Evolutionary conservation across 53 echinoderm and acorn worm genomes (phyloP), one percentile per base, ranked within the genome.

Genomic region (Echinarachnius parma): DNA sequence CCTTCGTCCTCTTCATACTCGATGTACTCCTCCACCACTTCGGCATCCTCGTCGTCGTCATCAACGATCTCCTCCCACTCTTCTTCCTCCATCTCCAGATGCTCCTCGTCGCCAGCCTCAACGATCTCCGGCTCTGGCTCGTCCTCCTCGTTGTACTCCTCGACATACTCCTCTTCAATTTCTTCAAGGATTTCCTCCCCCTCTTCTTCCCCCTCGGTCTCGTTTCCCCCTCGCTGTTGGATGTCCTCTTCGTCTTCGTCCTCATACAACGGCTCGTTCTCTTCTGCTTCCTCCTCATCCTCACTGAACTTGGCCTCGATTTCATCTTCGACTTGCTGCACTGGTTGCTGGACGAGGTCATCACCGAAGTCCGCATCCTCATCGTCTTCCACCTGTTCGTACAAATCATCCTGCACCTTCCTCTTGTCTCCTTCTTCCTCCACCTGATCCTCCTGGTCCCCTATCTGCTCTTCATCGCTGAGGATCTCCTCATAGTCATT

Each of bases 81-180:
- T 18, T 34, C 68, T 48, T 83, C 84, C 33, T 47, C 69, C 61
- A 59, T 69, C 34, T 69, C 70, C 21, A 53, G 32, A 3, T 69
- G 70, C 39, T 69, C 70, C 32, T 69, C 70, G 11, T 69, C 70
- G 13, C 70, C 70, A 23, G 57, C 67, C 4, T 59, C 45, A 4
- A 56, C 61, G 35, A 64, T 75, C 24, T 82, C 83, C n/a, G 62
- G 57, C 59, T 76, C 83, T 10, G 50, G 44, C 31, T 55, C 60
- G 2, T 56, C 66, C 2, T 66, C 77, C 0, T 66, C 77, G 4
- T 46, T 59, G 24, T 32, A 31, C 21, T 45, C 57, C 0, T 32
- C 66, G 20, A 36, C 66, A 11, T 58, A 22, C 34, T 53, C 74
- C 64, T 34, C 45, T 16, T 66, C 79, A 7, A 20, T 48, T 14